Percentiles rank a stretch among this genome's conserved stretches.
phyloP scores from a whole-genome alignment of 2,797 vertebrate genomes.

The Esox masquinongy region DNA sequence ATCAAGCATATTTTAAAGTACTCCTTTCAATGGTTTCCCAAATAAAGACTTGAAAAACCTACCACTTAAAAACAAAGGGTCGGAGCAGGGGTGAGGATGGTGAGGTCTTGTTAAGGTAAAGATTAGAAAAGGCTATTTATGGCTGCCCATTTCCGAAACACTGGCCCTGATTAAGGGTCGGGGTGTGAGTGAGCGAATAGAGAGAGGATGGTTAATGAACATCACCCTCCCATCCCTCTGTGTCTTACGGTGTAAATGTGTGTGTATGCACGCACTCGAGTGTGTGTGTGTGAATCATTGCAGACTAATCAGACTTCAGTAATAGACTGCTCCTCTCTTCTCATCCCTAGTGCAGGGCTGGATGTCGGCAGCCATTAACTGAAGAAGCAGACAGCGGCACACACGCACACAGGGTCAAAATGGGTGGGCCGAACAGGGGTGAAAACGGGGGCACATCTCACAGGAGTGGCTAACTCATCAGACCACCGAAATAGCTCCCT shows the following conservation, averaged over 20 bases:
- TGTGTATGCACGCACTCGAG: background rate
- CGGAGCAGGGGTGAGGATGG: constrained; percentile 8
- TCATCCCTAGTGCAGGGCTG: constrained; percentile 28
- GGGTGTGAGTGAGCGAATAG: constrained; percentile 32
- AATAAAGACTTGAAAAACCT: too few relatives aligned
- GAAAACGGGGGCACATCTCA: constrained; percentile 46
- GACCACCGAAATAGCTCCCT: constrained; percentile 71
- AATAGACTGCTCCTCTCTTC: constrained; percentile 46
- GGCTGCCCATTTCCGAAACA: constrained; percentile 38
- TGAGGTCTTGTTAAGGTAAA: constrained; percentile 14
- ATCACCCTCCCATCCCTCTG: constrained; percentile 35
- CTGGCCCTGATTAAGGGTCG: constrained; percentile 48
- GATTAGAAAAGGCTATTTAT: constrained; percentile 29
- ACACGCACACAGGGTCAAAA: too few relatives aligned
- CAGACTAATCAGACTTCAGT: constrained; percentile 47
- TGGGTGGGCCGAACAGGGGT: too few relatives aligned
- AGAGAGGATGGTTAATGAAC: constrained; percentile 55
- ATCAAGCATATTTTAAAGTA: too few relatives aligned
- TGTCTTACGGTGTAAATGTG: background rate
- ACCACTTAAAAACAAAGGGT: too few relatives aligned
- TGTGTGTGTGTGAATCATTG: background rate
- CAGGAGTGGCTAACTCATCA: constrained; percentile 50
- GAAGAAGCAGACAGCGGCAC: constrained; percentile 44
- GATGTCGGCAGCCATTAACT: constrained; percentile 52
- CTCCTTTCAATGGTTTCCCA: too few relatives aligned